These are phyloP conservation scores for Heliconius nattereri DNA, from an alignment of 1,140 invertebrate genomes.

Conservation along the genomic window DNA sequence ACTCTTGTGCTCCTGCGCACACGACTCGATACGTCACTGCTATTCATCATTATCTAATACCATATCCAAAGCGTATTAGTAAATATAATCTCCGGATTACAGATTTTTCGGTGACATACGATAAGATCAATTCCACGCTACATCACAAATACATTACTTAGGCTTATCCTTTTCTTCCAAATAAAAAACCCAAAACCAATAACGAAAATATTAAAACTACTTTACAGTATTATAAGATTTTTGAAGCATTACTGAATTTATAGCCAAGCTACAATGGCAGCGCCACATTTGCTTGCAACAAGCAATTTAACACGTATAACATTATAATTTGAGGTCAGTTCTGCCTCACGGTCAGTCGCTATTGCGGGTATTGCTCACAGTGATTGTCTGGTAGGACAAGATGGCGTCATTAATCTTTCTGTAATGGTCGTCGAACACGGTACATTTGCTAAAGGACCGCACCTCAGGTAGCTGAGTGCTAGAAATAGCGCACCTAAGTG, in stretches of 20 bases:
- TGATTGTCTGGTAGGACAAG: conserved; percentile 43
- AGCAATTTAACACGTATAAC: conserved; percentile 14
- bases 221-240: no score
- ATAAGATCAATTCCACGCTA: no score
- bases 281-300: conserved; percentile 13
- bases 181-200: no score
- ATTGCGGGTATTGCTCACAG: conserved; percentile 42
- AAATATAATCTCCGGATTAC: not conserved
- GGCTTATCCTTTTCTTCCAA: no score
- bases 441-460: conserved; percentile 56
- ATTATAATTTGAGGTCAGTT: conserved; percentile 23
- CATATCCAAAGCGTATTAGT: not conserved
- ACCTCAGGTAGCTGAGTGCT: conserved; percentile 37
- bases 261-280: not conserved
- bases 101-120: not conserved
- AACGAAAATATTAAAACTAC: no score
- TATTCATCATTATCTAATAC: no score
- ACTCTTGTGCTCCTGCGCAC: no score
- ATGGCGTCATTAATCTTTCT: conserved; percentile 45
- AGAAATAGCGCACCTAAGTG: conserved; percentile 19
- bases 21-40: no score
- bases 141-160: no score
- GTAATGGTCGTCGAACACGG: conserved; percentile 64
- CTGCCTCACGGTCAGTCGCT: conserved; percentile 29
- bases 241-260: no score